Evolutionary conservation across 1,140 invertebrate genomes (phyloP), one percentile per base, ranked within the genome.

Genomic region (Tribolium madens): DNA sequence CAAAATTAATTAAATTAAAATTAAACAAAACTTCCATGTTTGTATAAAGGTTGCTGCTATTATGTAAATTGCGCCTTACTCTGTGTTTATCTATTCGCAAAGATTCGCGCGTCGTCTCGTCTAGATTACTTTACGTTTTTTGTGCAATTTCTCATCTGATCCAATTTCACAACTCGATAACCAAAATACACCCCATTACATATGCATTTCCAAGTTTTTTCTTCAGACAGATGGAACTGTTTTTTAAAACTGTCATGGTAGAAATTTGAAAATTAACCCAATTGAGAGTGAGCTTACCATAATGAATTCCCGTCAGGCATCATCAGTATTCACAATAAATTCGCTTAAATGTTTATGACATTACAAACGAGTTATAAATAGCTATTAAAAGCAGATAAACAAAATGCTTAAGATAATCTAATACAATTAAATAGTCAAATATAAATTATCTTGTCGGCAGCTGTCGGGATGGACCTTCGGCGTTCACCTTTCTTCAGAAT

Each of bases 11-110:
- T 64, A 64, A 72, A 72, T 52, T 72, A 72, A 50, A 72, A 18
- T 72, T 72, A 48, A 72, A 72, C 70, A 50, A 71, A 71, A 71
- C 42, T 72, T 72, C 50, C 70, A 5, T 72, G 70, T 72, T 72
- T 72, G 46, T 18, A 17, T 52, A 72, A 72, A 46, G 46, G 57
- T 64, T 64, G 57, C 57, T 26, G 57, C 31, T 64, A 64, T 64
- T 64, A 33, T 64, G 21, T 33, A 64, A 64, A 64, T 12, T 64
- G 26, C 26, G 10, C n/a, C 57, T 14, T 2, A 1, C 26, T 64
- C 26, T 13, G 12, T 64, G 57, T 64, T 64, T 64, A 33, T 36
- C 33, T 36, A 36, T 53, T 53, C 57, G 12, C 57, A 15, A 13
- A 33, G 57, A 33, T 18, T 64, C 26, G n/a, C 26, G 26, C 26